Evolutionary conservation across 2,113 vertebrate genomes (phyloP).

Genomic region (Nothobranchius furzeri): DNA sequence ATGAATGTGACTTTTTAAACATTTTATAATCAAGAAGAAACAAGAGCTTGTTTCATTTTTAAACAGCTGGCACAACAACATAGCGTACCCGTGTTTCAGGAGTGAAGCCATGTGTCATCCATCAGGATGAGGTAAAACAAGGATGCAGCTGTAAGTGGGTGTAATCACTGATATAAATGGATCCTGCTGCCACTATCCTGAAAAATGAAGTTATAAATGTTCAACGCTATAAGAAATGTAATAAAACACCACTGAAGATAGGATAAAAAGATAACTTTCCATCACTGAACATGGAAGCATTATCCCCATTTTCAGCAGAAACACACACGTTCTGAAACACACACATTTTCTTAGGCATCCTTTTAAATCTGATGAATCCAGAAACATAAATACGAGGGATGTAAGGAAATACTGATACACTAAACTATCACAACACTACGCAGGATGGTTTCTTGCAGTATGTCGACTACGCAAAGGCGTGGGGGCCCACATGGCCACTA

Average conservation of each 20-base stretch:
- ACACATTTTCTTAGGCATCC: too few relatives aligned
- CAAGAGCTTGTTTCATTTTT: conserved; percentile 3
- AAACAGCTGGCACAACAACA: conserved; percentile 11
- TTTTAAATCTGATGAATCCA: too few relatives aligned
- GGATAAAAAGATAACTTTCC: conserved; percentile 28
- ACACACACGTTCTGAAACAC: too few relatives aligned
- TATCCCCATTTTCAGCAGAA: too few relatives aligned
- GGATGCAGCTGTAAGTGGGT: conserved; percentile 58
- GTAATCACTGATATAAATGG: conserved; percentile 65
- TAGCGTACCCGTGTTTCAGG: conserved; percentile 34
- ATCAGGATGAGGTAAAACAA: conserved; percentile 56
- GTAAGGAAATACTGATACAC: too few relatives aligned
- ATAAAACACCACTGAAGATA: conserved; percentile 53
- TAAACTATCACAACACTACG: too few relatives aligned
- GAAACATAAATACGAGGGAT: too few relatives aligned
- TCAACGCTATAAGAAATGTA: conserved; percentile 51
- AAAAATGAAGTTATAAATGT: conserved; percentile 59
- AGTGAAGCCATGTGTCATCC: conserved; percentile 47
- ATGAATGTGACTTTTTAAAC: conserved; percentile 12
- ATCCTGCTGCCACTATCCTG: conserved; percentile 40
- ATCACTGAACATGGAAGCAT: conserved; percentile 10
- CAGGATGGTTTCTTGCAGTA: too few relatives aligned
- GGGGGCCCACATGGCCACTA: too few relatives aligned
- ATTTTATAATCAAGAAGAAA: conserved; percentile 17
- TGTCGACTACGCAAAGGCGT: too few relatives aligned